These are phyloP conservation scores for Oxystoma pomonae DNA, from an alignment of 2,888 invertebrate genomes.

Conservation along the genomic window DNA sequence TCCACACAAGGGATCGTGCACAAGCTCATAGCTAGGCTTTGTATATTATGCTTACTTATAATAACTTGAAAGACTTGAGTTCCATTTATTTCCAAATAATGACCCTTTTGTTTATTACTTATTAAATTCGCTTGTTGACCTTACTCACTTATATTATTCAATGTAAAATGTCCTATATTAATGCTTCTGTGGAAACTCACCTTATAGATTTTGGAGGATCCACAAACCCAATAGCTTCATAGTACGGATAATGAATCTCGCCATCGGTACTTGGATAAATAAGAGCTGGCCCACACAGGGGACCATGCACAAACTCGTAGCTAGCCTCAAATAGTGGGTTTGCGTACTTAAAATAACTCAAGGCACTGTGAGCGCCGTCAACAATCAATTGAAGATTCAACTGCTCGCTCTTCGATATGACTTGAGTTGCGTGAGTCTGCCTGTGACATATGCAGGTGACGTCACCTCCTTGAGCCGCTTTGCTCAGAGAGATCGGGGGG, in stretches of 20 bases:
- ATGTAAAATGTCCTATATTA: too few species aligned
- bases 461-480: constrained; percentile 63
- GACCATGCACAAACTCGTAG: constrained; percentile 87
- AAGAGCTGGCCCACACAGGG: constrained; percentile 79
- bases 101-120: too few species aligned
- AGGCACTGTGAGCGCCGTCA: constrained; percentile 77
- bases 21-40: too few species aligned
- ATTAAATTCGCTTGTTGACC: too few species aligned
- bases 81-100: too few species aligned
- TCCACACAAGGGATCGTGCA: too few species aligned
- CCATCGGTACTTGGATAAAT: constrained; percentile 77
- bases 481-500: constrained; percentile 52
- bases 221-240: constrained; percentile 69
- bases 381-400: constrained; percentile 78
- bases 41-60: too few species aligned
- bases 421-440: constrained; percentile 54
- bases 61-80: too few species aligned
- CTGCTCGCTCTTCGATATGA: constrained; percentile 76
- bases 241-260: constrained; percentile 81
- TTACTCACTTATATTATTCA: too few species aligned
- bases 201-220: constrained; percentile 64
- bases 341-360: constrained; percentile 83
- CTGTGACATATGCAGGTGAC: constrained; percentile 72
- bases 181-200: too few species aligned
- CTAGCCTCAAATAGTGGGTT: constrained; percentile 80